Conservation (phyloP, 2,888 invertebrate species). For the Sarcophaga subvicina region DNA sequence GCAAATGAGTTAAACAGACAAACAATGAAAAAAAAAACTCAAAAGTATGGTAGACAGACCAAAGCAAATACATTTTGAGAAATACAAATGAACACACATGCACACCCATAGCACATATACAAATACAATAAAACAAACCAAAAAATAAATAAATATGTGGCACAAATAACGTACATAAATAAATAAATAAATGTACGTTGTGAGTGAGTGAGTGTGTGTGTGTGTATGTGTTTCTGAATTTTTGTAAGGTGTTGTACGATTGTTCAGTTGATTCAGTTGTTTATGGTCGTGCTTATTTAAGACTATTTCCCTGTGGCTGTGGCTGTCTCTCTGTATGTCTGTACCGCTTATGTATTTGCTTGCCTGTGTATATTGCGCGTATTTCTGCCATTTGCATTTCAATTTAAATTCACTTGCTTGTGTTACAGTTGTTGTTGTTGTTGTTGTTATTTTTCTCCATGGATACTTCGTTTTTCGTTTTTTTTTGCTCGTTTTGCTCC, state of each 20-base stretch:
- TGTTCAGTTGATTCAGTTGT: conserved; percentile 49
- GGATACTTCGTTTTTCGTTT: conserved; percentile 69
- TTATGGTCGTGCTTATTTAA: conserved; percentile 39
- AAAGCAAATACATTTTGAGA: conserved; percentile 16
- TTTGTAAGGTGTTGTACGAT: conserved; percentile 33
- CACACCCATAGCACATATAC: neutral
- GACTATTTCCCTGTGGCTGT: conserved; percentile 13
- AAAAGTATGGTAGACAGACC: conserved; percentile 12
- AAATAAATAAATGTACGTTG: neutral
- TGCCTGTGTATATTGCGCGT: conserved; percentile 41
- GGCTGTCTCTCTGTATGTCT: neutral
- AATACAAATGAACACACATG: neutral
- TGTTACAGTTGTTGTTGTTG: too few relatives aligned
- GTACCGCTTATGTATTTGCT: neutral
- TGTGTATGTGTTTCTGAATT: neutral
- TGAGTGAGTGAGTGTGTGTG: neutral
- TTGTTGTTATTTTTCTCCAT: too few relatives aligned
- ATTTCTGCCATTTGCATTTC: conserved; percentile 78
- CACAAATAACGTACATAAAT: neutral
- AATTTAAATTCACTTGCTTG: conserved; percentile 72
- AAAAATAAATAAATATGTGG: neutral
- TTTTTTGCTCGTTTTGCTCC: conserved; percentile 7
- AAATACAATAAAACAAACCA: too few relatives aligned
- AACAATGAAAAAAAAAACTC: conserved; percentile 10
- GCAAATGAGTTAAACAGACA: conserved; percentile 49